Conservation (phyloP, 2,797 vertebrate genomes). For the Anguilla pacifica region DNA sequence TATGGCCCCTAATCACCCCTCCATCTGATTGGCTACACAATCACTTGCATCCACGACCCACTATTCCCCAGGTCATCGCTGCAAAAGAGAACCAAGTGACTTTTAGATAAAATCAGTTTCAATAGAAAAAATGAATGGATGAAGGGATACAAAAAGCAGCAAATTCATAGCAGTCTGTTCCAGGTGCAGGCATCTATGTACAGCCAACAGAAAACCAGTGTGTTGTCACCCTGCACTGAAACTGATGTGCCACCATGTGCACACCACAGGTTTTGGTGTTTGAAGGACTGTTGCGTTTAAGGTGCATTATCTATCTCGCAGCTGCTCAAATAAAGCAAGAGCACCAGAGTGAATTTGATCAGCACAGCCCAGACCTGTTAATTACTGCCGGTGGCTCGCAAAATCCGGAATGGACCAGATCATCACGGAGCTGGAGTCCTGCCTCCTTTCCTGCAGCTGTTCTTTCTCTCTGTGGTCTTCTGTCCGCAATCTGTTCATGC, state of each 20-base stretch:
- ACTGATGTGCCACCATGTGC: neutral
- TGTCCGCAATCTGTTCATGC: neutral
- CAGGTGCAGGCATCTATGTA: neutral
- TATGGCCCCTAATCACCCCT: too few species aligned
- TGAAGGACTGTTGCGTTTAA: neutral
- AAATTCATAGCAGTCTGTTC: neutral
- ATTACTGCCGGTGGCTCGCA: neutral
- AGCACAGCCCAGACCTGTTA: neutral
- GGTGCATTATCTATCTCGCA: neutral
- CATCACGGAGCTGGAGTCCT: neutral
- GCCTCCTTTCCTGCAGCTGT: neutral
- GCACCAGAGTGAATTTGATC: neutral
- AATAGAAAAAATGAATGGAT: neutral
- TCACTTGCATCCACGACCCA: too few species aligned
- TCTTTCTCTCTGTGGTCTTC: slow-evolving; percentile 15
- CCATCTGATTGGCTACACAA: too few species aligned
- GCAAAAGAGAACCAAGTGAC: too few species aligned
- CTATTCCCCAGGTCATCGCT: too few species aligned
- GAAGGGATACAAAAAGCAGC: neutral
- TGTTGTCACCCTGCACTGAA: neutral
- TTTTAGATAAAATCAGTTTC: neutral
- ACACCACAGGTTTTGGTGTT: neutral
- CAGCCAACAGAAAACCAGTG: neutral
- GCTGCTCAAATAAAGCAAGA: neutral
- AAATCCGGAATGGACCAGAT: neutral